phyloP scores from a whole-genome alignment of 2,113 vertebrate species.

The Tinamus guttatus region DNA sequence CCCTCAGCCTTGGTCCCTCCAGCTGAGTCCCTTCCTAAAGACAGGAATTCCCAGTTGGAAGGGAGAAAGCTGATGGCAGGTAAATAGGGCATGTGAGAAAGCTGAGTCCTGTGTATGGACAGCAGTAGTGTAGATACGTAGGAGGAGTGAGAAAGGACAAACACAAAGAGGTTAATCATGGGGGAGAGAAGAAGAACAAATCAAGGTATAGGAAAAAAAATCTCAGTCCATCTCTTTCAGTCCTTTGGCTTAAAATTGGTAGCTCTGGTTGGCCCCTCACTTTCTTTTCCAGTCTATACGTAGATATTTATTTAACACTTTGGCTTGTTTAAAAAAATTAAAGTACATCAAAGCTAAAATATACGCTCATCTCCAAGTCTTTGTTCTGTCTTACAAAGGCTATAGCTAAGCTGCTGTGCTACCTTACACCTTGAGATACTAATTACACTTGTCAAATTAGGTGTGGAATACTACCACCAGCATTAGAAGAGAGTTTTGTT shows the following conservation, averaged over 20 bases:
- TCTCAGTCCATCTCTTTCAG: background rate
- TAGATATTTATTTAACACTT: background rate
- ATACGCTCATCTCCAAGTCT: background rate
- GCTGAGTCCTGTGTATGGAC: accelerated
- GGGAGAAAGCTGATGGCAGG: accelerated
- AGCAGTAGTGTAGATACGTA: background rate
- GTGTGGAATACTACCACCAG: background rate
- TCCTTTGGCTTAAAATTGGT: background rate
- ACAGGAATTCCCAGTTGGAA: background rate
- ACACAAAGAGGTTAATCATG: background rate
- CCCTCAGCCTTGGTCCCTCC: background rate
- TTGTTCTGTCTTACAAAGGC: constrained; percentile 17
- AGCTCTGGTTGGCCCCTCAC: background rate
- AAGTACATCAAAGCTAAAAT: background rate
- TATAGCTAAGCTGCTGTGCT: background rate
- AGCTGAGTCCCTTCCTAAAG: background rate
- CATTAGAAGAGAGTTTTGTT: background rate
- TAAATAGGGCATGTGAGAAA: accelerated
- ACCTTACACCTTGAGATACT: constrained; percentile 17
- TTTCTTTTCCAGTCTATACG: background rate
- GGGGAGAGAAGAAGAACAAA: background rate
- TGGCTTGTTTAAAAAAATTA: background rate
- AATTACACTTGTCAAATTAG: constrained; percentile 43
- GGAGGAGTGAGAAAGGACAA: background rate
- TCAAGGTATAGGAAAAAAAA: background rate